Percentiles rank a stretch among this genome's conserved stretches.
phyloP scores from a whole-genome alignment of 2,888 invertebrate genomes.

The Nebria brevicollis region DNA sequence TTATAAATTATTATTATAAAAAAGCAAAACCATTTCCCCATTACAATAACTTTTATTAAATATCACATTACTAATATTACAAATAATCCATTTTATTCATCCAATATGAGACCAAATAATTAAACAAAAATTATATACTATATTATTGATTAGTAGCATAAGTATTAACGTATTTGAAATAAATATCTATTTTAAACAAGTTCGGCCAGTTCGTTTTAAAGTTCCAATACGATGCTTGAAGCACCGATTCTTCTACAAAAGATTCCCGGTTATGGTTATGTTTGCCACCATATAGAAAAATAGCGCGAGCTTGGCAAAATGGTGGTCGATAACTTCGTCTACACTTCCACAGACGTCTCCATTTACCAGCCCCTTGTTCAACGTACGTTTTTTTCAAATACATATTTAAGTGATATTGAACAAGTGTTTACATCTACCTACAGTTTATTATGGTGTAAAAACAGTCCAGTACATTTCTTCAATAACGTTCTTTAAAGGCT shows the following conservation, averaged over 20 bases:
- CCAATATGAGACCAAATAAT: no score
- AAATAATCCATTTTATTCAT: no score
- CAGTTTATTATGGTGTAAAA: neutral
- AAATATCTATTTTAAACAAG: no score
- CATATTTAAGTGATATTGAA: no score
- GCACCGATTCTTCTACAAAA: neutral
- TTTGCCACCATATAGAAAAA: neutral
- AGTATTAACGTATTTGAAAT: no score
- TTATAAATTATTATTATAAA: neutral
- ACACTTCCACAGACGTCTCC: neutral
- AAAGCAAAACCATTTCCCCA: neutral
- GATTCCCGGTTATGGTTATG: neutral
- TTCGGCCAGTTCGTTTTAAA: neutral
- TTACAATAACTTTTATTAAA: no score
- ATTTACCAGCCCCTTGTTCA: slow-evolving; percentile 53
- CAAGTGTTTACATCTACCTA: neutral
- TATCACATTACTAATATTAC: no score
- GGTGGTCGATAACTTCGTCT: neutral
- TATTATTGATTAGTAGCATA: no score
- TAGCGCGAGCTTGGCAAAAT: neutral
- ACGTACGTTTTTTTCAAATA: slow-evolving; percentile 54
- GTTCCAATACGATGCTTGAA: neutral
- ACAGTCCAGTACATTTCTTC: neutral
- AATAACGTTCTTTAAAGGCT: neutral
- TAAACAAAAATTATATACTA: no score